Percentiles rank a stretch among this genome's conserved stretches.
phyloP scores from a whole-genome alignment of 2,113 vertebrate species.

The Malurus melanocephalus region DNA sequence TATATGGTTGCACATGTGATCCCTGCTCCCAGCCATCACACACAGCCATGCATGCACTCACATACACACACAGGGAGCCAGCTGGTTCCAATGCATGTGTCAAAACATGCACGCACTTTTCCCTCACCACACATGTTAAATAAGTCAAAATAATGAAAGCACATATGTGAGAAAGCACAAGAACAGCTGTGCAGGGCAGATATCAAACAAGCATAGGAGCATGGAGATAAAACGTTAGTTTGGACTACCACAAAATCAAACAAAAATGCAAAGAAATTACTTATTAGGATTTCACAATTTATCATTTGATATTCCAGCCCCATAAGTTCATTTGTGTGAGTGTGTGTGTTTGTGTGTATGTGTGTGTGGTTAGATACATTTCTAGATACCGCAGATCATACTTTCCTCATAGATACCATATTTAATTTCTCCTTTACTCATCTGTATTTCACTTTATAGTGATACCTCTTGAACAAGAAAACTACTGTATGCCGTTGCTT shows the following conservation, averaged over 20 bases:
- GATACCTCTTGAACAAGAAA: neutral
- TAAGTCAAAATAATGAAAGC: neutral
- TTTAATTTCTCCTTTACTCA: neutral
- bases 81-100: neutral
- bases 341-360: neutral
- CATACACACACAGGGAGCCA: no score
- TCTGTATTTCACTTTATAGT: neutral
- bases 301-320: neutral
- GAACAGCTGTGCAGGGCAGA: neutral
- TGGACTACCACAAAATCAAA: neutral
- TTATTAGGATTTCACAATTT: neutral
- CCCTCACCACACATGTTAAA: neutral
- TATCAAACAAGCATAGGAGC: neutral
- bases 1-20: neutral
- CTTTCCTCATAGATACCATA: neutral
- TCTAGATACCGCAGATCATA: neutral
- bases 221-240: neutral
- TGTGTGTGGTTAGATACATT: neutral
- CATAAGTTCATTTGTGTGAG: neutral
- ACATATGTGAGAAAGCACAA: neutral
- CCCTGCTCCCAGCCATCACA: neutral
- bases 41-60: no score
- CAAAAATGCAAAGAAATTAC: neutral
- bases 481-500: neutral
- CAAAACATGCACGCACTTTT: neutral